Evolutionary conservation across 2,113 vertebrate genomes (phyloP), one percentile per base, ranked within the genome.

Genomic region (Phalacrocorax aristotelis): DNA sequence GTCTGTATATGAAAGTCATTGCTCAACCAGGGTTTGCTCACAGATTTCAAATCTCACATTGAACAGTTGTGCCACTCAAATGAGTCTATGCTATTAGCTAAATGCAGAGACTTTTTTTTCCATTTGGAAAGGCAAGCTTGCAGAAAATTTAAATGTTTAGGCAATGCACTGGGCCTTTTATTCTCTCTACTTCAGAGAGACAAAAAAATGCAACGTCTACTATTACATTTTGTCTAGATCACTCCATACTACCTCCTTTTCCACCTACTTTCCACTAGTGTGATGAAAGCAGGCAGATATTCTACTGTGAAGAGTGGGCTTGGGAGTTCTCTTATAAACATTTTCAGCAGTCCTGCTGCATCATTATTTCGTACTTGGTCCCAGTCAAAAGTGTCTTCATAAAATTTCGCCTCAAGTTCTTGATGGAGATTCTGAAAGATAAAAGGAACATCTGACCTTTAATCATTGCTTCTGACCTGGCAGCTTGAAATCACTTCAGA

Each of bases 241-340:
- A 55, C 40, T 46, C 71, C 36, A 34, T 17, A 16, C 1, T 51
- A 52, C 66, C n/a, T 54, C 9, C 12, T 60, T 71, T 77, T 87
- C 74, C 49, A 98, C 98, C 23, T 98, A 99, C 99, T 99, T 98
- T 99, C 98, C 77, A 99, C 98, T 9, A 99, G 97, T 0, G 92
- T 96, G 95, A 98, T 98, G 97, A 99, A 99, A 82, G 98, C 99
- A 32, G 98, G 98, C 42, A 99, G 97, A 83, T 99, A 99, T 61
- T 99, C 99, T 94, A 98, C 97, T 6, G 99, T 99, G 94, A 99
- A 99, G 48, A 99, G 98, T 13, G 99, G 99, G 52, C 98, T 98
- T 8, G 99, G 99, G 42, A 99, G 98, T 83, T 99, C 99, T 93
- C 99, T 97, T 97, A 99, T 99, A 94, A 99, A 99, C 79, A 99